Conservation (phyloP, 2,888 invertebrate species). For the Phaedon cochleariae region DNA sequence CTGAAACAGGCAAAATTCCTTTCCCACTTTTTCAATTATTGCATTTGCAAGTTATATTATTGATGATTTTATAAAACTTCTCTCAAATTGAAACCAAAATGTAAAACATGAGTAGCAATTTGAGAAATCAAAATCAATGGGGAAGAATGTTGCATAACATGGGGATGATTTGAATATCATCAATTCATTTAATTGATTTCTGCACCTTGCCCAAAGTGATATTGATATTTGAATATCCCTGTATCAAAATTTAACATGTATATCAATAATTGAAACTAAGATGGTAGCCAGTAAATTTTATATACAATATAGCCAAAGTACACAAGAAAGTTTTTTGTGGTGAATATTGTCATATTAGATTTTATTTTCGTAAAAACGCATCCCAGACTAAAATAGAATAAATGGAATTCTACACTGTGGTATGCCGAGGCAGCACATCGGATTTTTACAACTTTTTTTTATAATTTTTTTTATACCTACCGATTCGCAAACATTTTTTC, state of each 20-base stretch:
- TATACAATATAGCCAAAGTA: neutral
- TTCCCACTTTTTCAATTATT: no score
- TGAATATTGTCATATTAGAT: neutral
- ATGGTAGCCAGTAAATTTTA: neutral
- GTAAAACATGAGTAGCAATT: no score
- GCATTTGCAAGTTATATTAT: no score
- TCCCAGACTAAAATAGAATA: slow-evolving; percentile 12
- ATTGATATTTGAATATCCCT: no score
- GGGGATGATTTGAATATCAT: no score
- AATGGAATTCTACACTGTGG: slow-evolving; percentile 2
- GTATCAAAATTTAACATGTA: neutral
- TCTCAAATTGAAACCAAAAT: no score
- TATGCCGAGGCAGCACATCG: neutral
- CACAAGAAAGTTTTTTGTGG: neutral
- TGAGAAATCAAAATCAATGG: no score
- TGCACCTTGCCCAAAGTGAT: no score
- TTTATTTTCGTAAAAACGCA: neutral
- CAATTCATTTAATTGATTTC: no score
- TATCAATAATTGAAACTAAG: neutral
- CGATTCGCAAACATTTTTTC: neutral
- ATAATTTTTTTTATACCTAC: slow-evolving; percentile 15
- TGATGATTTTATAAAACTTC: no score
- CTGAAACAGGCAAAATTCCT: no score
- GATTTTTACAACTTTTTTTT: slow-evolving; percentile 10
- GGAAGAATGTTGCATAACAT: no score